phyloP scores from a whole-genome alignment of 1,140 invertebrate genomes.

The Plutomurus gul region DNA sequence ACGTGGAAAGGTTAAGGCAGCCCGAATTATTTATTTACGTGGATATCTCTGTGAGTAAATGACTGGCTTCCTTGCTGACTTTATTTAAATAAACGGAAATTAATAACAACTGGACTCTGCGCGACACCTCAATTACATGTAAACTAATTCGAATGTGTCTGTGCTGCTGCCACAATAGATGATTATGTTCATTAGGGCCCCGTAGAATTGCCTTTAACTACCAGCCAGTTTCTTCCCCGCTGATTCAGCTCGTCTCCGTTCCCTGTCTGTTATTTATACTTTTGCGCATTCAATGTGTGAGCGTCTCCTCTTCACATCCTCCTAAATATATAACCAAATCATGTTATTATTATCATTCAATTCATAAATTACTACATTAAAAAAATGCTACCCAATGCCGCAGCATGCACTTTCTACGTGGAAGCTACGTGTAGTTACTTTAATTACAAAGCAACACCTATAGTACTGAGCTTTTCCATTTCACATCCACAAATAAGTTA shows the following conservation, averaged over 20 bases:
- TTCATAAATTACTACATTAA: too few relatives aligned
- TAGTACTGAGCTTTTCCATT: too few relatives aligned
- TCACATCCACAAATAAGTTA: too few relatives aligned
- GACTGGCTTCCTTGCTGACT: neutral
- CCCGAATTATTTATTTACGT: too few relatives aligned
- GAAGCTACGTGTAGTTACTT: too few relatives aligned
- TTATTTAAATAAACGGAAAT: slow-evolving; percentile 47
- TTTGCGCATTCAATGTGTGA: too few relatives aligned
- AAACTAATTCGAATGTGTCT: slow-evolving; percentile 43
- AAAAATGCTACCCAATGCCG: too few relatives aligned
- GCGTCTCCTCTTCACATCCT: neutral
- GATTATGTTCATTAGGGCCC: slow-evolving; percentile 34
- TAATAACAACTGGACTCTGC: slow-evolving; percentile 38
- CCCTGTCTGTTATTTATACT: neutral
- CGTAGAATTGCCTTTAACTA: neutral
- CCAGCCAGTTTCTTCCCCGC: neutral
- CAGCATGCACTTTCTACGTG: too few relatives aligned
- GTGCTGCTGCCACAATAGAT: slow-evolving; percentile 30
- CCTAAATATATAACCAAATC: neutral
- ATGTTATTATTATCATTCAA: neutral
- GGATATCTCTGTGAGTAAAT: neutral
- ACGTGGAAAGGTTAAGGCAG: too few relatives aligned
- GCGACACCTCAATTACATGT: slow-evolving; percentile 43
- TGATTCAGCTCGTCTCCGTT: slow-evolving; percentile 1
- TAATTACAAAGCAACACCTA: too few relatives aligned